Evolutionary conservation across 2,113 vertebrate species (phyloP).

Genomic region (Lampris megalopsis): DNA sequence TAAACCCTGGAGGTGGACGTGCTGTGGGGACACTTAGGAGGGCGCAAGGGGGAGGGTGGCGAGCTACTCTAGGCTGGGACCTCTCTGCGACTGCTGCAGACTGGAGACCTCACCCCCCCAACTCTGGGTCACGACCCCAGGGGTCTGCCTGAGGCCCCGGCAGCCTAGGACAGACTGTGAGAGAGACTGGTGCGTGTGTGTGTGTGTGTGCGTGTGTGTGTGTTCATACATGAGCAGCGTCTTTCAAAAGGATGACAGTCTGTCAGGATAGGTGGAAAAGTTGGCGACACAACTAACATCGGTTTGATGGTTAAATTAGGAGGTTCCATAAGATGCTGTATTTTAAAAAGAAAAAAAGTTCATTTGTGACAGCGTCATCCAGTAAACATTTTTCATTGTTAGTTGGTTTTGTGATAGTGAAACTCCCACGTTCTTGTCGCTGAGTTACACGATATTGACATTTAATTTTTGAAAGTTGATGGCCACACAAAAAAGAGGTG

Average conservation of each 20-base stretch:
- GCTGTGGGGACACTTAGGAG: slow-evolving; percentile 13
- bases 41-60: slow-evolving; percentile 28
- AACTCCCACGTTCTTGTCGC: not conserved
- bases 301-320: not conserved
- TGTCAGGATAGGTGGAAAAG: slow-evolving; percentile 26
- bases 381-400: not conserved
- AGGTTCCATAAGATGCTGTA: slow-evolving; percentile 22
- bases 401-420: slow-evolving; percentile 11
- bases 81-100: slow-evolving; percentile 53
- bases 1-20: slow-evolving; percentile 54
- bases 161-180: slow-evolving; percentile 55
- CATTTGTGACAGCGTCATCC: slow-evolving; percentile 9
- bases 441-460: slow-evolving; percentile 15
- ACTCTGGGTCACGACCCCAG: slow-evolving; percentile 38
- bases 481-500: not conserved
- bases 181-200: slow-evolving; percentile 11
- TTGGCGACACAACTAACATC: not conserved
- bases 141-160: slow-evolving; percentile 51
- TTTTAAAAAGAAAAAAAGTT: slow-evolving; percentile 24
- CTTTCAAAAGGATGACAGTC: slow-evolving; percentile 27
- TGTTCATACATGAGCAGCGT: slow-evolving; percentile 15
- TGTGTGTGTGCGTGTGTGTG: not conserved
- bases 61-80: slow-evolving; percentile 38
- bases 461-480: not conserved
- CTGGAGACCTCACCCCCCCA: slow-evolving; percentile 44